Evolutionary conservation across 2,113 vertebrate species (phyloP), one percentile per base, ranked within the genome.

Genomic region (Laterallus jamaicensis): DNA sequence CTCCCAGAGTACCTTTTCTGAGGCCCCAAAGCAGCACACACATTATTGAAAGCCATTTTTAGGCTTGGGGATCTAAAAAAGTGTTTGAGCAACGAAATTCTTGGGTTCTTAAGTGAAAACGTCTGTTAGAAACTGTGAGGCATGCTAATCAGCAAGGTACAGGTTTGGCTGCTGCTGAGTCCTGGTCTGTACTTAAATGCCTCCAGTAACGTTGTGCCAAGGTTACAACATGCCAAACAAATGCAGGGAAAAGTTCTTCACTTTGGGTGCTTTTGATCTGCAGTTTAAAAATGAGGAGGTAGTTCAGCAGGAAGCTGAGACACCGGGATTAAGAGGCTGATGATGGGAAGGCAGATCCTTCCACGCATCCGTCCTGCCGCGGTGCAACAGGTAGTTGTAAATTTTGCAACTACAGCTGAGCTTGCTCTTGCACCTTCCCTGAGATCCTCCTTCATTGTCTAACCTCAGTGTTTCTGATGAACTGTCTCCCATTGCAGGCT

Each of bases 1-100:
- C 86, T 98, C 94, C 88, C 90, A 95, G 87, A 96, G 91, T 91
- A 96, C 91, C 77, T 91, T 93, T 91, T 89, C 85, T 92, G 96
- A 96, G 79, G 42, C 64, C 95, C 88, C 94, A 92, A 93, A 97
- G 93, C 81, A 62, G 84, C 66, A 58, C 52, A 92, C 44, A 24
- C 22, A 66, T 96, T 92, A 94, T 35, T 82, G 92, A 94, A 94
- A 96, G 86, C 19, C 64, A 67, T 64, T 93, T 96, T 94, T 95
- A 66, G 92, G 73, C 68, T 92, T 64, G 86, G 67, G 52, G 62
- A 85, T 78, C 60, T 93, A 96, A 95, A 92, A 59, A 91, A 91
- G 50, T 69, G 17, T 67, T 87, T 47, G 31, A 87, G 50, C 54
- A 91, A 50, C 80, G 81, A 67, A 84, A 82, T 91, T 78, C 47